A percentile compares a stretch with the other conserved stretches of the same genome.
Conservation (phyloP, 2,113 vertebrate species). For the Loxodonta africana region DNA sequence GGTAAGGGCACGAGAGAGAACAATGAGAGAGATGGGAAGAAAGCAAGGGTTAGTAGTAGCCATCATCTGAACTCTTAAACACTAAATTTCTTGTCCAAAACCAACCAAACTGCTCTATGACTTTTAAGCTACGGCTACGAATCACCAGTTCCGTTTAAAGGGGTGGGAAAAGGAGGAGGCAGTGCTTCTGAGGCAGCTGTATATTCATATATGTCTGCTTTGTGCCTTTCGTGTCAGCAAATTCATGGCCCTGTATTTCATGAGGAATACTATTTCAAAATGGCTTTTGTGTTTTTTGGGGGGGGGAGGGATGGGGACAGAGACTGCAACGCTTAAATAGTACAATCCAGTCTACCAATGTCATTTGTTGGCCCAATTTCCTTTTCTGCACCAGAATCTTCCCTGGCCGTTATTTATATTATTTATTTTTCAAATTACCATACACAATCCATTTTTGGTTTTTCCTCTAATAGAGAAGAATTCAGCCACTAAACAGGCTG, state of each 20-base stretch:
- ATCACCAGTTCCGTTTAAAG: slow-evolving; percentile 45
- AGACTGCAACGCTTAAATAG: background rate
- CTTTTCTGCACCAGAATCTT: slow-evolving; percentile 82
- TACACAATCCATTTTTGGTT: background rate
- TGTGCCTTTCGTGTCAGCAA: background rate
- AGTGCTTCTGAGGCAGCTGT: background rate
- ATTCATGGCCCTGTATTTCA: background rate
- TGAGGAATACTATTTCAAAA: fast-evolving
- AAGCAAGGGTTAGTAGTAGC: slow-evolving; percentile 85
- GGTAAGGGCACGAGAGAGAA: slow-evolving; percentile 76
- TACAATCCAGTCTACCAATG: background rate
- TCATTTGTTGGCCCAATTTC: background rate
- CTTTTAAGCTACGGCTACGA: background rate
- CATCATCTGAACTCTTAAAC: background rate
- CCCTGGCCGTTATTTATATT: background rate
- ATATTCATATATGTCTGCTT: background rate
- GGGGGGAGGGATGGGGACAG: background rate
- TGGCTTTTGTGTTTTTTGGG: background rate
- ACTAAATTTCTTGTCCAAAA: background rate
- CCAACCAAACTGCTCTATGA: background rate
- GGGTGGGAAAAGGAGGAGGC: slow-evolving; percentile 35
- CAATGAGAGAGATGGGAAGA: slow-evolving; percentile 81
- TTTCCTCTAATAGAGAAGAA: background rate
- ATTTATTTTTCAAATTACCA: background rate
- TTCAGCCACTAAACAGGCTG: background rate